A percentile compares a stretch with the other conserved stretches of the same genome.
These are phyloP conservation scores for Himantopus leucocephalus DNA, from an alignment of 2,113 vertebrate genomes.

Conservation along the genomic window DNA sequence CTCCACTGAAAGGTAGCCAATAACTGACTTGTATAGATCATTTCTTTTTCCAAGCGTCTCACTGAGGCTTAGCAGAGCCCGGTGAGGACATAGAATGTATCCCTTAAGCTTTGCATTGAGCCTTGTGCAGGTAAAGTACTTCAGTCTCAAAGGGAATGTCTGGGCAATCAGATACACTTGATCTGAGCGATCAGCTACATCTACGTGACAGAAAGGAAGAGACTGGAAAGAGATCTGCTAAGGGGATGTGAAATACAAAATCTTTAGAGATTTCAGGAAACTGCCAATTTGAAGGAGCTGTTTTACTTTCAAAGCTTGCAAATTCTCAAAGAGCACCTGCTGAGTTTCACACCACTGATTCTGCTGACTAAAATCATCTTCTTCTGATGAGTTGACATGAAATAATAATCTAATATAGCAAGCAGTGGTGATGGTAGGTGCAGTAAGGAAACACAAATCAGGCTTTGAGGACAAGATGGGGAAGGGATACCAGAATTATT, in stretches of 20 bases:
- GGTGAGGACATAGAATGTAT: neutral
- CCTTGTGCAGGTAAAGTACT: neutral
- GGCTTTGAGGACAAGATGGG: neutral
- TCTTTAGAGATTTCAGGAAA: neutral
- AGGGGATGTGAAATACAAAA: neutral
- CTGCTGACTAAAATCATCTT: neutral
- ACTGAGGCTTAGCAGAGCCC: neutral
- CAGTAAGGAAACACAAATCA: neutral
- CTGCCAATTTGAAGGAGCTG: neutral
- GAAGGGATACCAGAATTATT: neutral
- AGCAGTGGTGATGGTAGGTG: neutral
- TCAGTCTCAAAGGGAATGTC: neutral
- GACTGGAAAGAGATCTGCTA: neutral
- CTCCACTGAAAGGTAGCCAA: neutral
- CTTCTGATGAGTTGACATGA: neutral
- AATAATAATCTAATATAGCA: neutral
- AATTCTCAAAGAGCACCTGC: neutral
- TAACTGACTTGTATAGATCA: neutral
- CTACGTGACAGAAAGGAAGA: neutral
- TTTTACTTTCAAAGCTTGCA: conserved; percentile 11
- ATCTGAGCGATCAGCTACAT: neutral
- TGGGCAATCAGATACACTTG: neutral
- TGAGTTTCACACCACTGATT: neutral
- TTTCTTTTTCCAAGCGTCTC: neutral
- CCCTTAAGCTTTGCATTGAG: neutral